Base-by-base conservation (phyloP, 2,888 invertebrate species). In the Electrophaes corylata region DNA sequence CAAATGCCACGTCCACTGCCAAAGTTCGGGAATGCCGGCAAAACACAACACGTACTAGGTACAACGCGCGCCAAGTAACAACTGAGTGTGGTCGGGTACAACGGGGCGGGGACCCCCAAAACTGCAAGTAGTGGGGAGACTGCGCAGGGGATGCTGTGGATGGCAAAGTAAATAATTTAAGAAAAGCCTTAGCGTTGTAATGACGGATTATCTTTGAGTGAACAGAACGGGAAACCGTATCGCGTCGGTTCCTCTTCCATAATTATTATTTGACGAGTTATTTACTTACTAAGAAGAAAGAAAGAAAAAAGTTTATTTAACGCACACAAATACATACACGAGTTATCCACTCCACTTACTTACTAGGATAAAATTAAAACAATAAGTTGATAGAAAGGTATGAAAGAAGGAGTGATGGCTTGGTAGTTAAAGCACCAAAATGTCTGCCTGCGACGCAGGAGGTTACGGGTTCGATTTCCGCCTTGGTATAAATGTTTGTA, bases 51-150 rank as follows among this genome's bases (percentile, higher is more conserved):
- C 60, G 60, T 57, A 51, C 18, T 51, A 37, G 6, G 10, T 14
- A 46, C 23, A 43, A 39, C 58, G 37, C 57, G 43, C 49, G 57
- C 55, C 14, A 41, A 18, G 48, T 58, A 45, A 29, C 57, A 46
- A 55, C 47, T 59, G 78, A 79, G 70, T 68, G 66, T 49, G 60
- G 67, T 45, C 3, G 57, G 40, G 52, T 20, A 14, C n/a, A 39
- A 68, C 65, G 73, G 80, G 81, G 79, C 73, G 79, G 73, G 64
- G 73, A 74, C 18, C 61, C 74, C 67, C 52, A 57, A 73, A 71
- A 60, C 55, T 62, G 64, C 55, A 52, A 67, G 69, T 63, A 69
- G 75, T 62, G 74, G 78, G 78, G 80, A 72, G 60, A 66, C 72
- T 57, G 35, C 44, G 57, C 53, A 55, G 44, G 57, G 66, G 62